Evolutionary conservation across 1,140 invertebrate species (phyloP).

Genomic region (Ceratoteleas bidentatus): DNA sequence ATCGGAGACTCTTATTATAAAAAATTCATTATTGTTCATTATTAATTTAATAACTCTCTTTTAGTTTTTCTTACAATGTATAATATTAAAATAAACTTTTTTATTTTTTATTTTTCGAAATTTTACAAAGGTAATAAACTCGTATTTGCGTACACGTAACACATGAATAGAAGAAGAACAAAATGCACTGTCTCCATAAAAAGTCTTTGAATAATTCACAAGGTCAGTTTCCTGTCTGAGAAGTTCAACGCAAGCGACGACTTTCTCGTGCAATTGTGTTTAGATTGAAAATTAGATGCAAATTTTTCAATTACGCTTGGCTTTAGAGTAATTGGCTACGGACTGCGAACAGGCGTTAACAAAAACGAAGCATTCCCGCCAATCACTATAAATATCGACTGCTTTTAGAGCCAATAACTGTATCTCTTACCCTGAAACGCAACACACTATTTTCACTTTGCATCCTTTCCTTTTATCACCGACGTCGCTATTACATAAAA

Average conservation of each 20-base stretch:
- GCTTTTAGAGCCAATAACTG: conserved; percentile 54
- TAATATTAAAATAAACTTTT: too few relatives aligned
- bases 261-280: conserved; percentile 42
- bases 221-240: conserved; percentile 14
- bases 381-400: conserved; percentile 57
- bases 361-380: conserved; percentile 45
- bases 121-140: too few relatives aligned
- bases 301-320: conserved; percentile 12
- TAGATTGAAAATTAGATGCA: conserved; percentile 15
- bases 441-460: conserved; percentile 53
- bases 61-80: too few relatives aligned
- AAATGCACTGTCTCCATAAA: too few relatives aligned
- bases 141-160: too few relatives aligned
- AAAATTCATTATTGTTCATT: too few relatives aligned
- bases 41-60: too few relatives aligned
- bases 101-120: too few relatives aligned
- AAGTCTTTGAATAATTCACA: conserved; percentile 52
- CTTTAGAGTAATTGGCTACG: conserved; percentile 32
- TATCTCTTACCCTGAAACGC: conserved; percentile 34
- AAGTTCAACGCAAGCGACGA: conserved; percentile 5
- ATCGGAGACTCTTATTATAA: too few relatives aligned
- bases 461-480: conserved; percentile 52
- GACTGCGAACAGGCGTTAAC: conserved; percentile 26
- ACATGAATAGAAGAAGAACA: too few relatives aligned
- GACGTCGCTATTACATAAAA: conserved; percentile 39